Conservation (phyloP, 2,113 vertebrate genomes). For the Pholis gunnellus region DNA sequence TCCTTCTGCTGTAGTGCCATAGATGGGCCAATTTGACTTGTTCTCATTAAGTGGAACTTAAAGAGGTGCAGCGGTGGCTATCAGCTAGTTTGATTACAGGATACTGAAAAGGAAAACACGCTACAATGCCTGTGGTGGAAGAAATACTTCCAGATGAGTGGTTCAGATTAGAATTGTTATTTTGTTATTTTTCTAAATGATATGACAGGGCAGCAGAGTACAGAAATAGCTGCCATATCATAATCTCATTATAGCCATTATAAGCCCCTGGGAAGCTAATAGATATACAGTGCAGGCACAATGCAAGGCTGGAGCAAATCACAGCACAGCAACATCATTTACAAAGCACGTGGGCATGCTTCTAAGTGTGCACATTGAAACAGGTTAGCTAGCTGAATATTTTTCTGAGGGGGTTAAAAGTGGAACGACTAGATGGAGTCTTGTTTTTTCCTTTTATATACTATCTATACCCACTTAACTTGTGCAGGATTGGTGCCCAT, state of each 20-base stretch:
- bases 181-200: slow-evolving; percentile 12
- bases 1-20: slow-evolving; percentile 66
- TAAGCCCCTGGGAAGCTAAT: slow-evolving; percentile 25
- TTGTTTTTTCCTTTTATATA: slow-evolving; percentile 15
- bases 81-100: slow-evolving; percentile 76
- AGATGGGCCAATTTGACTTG: slow-evolving; percentile 76
- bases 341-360: background rate
- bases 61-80: slow-evolving; percentile 69
- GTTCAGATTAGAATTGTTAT: slow-evolving; percentile 31
- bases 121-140: slow-evolving; percentile 20
- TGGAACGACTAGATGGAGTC: background rate
- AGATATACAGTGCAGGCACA: slow-evolving; percentile 25
- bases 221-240: slow-evolving; percentile 50
- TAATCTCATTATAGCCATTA: slow-evolving; percentile 45
- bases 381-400: background rate
- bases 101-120: slow-evolving; percentile 50
- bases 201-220: slow-evolving; percentile 29
- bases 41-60: slow-evolving; percentile 79
- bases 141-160: slow-evolving; percentile 37
- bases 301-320: slow-evolving; percentile 5
- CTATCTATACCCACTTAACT: background rate
- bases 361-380: background rate
- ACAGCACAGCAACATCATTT: slow-evolving; percentile 1
- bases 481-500: too few relatives aligned
- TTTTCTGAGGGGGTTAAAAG: background rate